A percentile compares a stretch with the other conserved stretches of the same genome.
These are phyloP conservation scores for Hydropsyche tenuis DNA, from an alignment of 1,140 invertebrate genomes.

Conservation along the genomic window DNA sequence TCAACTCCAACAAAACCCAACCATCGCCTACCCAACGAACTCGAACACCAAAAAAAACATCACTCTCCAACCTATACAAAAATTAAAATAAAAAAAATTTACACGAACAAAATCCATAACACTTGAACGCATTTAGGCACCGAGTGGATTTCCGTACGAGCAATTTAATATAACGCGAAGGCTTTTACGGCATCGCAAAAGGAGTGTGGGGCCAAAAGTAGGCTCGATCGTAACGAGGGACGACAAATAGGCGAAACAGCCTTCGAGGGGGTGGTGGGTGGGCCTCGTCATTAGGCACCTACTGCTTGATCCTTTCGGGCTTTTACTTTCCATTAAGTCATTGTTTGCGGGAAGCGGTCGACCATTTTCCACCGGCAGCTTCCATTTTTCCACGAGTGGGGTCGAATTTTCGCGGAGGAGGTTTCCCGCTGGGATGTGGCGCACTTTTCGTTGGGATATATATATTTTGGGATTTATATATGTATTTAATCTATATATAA, in stretches of 20 bases:
- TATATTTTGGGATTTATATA: no score
- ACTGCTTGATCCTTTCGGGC: constrained; percentile 29
- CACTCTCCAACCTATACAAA: no score
- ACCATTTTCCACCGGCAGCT: neutral
- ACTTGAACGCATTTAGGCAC: neutral
- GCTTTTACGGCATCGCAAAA: neutral
- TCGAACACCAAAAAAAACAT: no score
- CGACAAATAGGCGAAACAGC: constrained; percentile 27
- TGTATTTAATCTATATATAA: no score
- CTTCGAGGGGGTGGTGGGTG: neutral
- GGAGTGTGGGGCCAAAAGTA: no score
- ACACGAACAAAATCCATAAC: constrained; percentile 1
- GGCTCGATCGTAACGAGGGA: neutral
- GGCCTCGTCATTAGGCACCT: constrained; percentile 16
- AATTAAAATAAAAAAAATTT: no score
- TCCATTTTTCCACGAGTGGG: constrained; percentile 17
- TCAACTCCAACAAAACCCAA: no score
- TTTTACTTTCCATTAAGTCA: constrained; percentile 36
- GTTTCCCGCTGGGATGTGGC: neutral
- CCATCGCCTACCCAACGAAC: no score
- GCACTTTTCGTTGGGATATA: neutral
- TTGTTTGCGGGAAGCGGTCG: constrained; percentile 26
- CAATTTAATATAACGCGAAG: constrained; percentile 13
- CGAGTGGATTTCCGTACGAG: constrained; percentile 15
- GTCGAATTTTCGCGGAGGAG: neutral